Conservation (phyloP, 2,797 vertebrate species). For the Epinephelus malabaricus region DNA sequence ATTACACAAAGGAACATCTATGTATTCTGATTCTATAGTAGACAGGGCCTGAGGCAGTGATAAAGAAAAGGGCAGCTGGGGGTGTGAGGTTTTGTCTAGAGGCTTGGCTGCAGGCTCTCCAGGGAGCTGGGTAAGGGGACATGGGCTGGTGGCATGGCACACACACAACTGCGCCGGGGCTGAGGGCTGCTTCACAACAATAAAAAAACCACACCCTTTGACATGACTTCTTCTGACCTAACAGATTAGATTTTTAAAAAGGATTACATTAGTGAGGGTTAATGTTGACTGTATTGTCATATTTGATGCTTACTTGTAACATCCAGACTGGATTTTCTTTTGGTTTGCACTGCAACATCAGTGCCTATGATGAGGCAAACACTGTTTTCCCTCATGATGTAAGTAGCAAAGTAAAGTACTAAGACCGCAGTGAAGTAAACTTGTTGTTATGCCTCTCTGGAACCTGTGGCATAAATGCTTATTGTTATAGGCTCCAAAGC, state of each 20-base stretch:
- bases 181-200: constrained; percentile 65
- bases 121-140: constrained; percentile 55
- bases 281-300: constrained; percentile 51
- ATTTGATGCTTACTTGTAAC: constrained; percentile 37
- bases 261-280: constrained; percentile 68
- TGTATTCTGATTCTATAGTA: constrained; percentile 11
- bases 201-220: constrained; percentile 71
- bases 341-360: too few relatives aligned
- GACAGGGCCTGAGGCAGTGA: constrained; percentile 38
- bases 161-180: constrained; percentile 61
- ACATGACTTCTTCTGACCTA: constrained; percentile 47
- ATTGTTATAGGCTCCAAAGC: too few relatives aligned
- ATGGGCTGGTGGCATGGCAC: constrained; percentile 58
- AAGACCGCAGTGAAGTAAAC: too few relatives aligned
- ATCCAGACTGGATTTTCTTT: constrained; percentile 10
- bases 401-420: too few relatives aligned
- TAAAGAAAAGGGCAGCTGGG: constrained; percentile 60
- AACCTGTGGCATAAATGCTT: too few relatives aligned
- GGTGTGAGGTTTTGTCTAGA: constrained; percentile 52
- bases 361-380: too few relatives aligned
- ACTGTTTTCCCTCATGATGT: too few relatives aligned
- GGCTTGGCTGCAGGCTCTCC: constrained; percentile 61
- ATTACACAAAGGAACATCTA: constrained; percentile 25
- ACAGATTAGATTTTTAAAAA: constrained; percentile 68
- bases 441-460: too few relatives aligned